Conservation (phyloP, 2,113 vertebrate species). For the Tragelaphus imberbis region DNA sequence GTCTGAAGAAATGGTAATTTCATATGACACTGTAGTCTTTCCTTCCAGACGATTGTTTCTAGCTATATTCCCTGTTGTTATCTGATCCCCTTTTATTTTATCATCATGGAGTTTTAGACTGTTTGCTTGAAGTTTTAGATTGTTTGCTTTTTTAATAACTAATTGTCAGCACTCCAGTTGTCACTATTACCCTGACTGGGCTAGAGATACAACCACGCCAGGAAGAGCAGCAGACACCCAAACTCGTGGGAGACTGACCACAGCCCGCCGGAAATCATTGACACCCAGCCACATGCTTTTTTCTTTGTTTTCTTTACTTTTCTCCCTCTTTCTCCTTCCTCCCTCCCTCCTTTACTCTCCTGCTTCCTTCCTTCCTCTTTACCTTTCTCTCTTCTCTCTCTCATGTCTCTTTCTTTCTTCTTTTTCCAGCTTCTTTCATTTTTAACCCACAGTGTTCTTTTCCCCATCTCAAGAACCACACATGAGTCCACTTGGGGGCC, state of each 20-base stretch:
- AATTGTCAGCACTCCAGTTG: neutral
- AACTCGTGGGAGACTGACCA: neutral
- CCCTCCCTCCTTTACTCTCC: neutral
- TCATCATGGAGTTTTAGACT: neutral
- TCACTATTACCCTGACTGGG: neutral
- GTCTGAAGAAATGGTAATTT: neutral
- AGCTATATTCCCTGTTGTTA: neutral
- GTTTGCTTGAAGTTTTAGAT: neutral
- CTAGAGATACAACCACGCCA: neutral
- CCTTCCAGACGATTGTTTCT: neutral
- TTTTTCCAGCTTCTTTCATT: neutral
- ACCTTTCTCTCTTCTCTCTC: no score
- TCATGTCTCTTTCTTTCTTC: accelerated
- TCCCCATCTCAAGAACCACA: neutral
- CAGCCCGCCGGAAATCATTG: accelerated
- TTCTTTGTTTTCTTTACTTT: neutral
- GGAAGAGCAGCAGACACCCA: neutral
- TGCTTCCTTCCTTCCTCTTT: neutral
- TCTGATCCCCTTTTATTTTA: neutral
- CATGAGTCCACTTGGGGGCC: neutral
- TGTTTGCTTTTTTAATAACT: neutral
- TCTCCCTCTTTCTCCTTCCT: no score
- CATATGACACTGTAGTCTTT: neutral
- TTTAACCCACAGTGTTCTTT: neutral
- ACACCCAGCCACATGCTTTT: neutral